Evolutionary conservation across 2,888 invertebrate genomes (phyloP).

Genomic region (Hedya salicella): DNA sequence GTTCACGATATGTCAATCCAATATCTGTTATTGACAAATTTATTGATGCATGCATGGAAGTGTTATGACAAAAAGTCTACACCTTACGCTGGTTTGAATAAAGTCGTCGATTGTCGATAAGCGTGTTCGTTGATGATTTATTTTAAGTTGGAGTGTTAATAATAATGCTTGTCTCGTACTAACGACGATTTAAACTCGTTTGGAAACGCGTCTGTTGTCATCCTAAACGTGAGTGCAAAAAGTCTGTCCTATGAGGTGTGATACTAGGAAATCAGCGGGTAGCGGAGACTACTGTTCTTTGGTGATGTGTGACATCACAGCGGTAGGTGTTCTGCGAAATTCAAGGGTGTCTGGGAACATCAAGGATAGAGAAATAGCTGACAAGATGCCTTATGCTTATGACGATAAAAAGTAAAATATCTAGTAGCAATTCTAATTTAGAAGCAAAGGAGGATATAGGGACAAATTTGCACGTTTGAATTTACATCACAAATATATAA

Average conservation of each 20-base stretch:
- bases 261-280: slow-evolving; percentile 37
- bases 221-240: slow-evolving; percentile 31
- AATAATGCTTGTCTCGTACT: slow-evolving; percentile 74
- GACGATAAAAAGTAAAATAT: too few species aligned
- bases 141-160: slow-evolving; percentile 59
- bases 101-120: slow-evolving; percentile 44
- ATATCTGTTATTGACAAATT: slow-evolving; percentile 54
- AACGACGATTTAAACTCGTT: slow-evolving; percentile 77
- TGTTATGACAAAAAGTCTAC: slow-evolving; percentile 46
- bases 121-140: slow-evolving; percentile 43
- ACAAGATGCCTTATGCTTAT: neutral
- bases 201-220: slow-evolving; percentile 49
- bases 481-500: too few species aligned
- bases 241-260: slow-evolving; percentile 38
- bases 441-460: too few species aligned
- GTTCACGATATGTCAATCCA: slow-evolving; percentile 65
- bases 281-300: slow-evolving; percentile 15
- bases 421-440: too few species aligned
- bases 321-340: slow-evolving; percentile 34
- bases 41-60: slow-evolving; percentile 41
- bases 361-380: neutral
- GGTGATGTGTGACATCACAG: slow-evolving; percentile 31
- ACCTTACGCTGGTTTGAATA: slow-evolving; percentile 52
- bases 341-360: slow-evolving; percentile 10
- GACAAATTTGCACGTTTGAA: neutral